Percentiles rank a stretch among this genome's conserved stretches.
Conservation (phyloP, 2,113 vertebrate genomes). For the Corvus hawaiiensis region DNA sequence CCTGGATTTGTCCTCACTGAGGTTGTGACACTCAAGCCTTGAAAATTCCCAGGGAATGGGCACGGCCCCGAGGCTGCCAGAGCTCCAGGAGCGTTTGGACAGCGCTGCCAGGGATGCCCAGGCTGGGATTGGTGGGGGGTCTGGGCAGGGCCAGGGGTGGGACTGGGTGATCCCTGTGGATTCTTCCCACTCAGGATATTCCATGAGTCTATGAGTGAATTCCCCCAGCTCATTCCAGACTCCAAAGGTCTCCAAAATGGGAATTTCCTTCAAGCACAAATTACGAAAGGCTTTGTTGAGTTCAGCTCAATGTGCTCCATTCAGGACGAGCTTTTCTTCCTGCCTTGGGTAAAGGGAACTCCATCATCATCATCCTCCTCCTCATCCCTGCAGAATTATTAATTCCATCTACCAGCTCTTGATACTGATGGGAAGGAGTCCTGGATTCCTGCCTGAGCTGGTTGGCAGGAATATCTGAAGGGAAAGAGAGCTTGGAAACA, state of each 20-base stretch:
- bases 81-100: neutral
- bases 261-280: neutral
- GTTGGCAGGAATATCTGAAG: neutral
- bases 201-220: fast-evolving
- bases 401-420: neutral
- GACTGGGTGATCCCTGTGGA: neutral
- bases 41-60: neutral
- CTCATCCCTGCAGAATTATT: neutral
- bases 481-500: neutral
- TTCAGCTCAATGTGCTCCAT: fast-evolving
- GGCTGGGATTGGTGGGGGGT: neutral
- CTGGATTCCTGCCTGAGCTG: neutral
- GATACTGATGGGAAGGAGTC: neutral
- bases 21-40: neutral
- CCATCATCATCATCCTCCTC: neutral
- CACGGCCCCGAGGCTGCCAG: neutral
- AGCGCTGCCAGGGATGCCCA: neutral
- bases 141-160: neutral
- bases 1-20: neutral
- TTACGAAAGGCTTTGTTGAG: neutral
- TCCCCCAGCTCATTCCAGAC: neutral
- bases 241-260: neutral
- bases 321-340: neutral
- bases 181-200: neutral
- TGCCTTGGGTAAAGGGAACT: neutral